These are phyloP conservation scores for Chionis minor DNA, from an alignment of 2,113 vertebrate species.

Conservation along the genomic window DNA sequence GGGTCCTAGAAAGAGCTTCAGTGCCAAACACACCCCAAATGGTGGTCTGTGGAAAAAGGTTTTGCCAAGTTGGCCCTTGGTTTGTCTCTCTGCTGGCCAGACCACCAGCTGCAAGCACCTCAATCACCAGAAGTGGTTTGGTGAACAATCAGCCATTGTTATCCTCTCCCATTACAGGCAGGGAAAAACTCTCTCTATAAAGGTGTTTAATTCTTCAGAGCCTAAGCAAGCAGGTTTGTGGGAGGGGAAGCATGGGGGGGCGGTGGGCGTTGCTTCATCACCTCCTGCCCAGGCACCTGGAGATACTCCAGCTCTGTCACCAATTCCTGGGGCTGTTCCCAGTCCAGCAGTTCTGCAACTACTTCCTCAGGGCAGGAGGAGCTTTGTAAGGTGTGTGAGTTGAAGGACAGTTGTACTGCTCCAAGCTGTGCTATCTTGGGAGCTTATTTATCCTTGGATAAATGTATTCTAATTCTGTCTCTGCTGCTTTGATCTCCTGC, in stretches of 20 bases:
- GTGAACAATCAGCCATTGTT: rapidly evolving
- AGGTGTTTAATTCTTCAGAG: not conserved
- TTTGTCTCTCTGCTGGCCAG: not conserved
- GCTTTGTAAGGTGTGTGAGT: not conserved
- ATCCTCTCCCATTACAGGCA: not conserved
- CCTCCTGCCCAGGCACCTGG: not conserved
- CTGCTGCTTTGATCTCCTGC: not conserved
- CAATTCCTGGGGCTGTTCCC: not conserved
- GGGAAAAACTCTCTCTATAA: not conserved
- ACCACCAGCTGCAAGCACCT: not conserved
- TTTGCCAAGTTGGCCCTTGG: rapidly evolving
- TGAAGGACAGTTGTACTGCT: not conserved
- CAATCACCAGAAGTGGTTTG: not conserved
- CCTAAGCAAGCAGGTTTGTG: not conserved
- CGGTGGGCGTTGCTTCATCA: not conserved
- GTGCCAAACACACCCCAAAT: not conserved
- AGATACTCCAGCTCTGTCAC: not conserved
- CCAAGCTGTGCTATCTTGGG: not conserved
- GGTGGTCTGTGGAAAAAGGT: not conserved
- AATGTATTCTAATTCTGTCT: not conserved
- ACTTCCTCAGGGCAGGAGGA: not conserved
- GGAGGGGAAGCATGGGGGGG: not conserved
- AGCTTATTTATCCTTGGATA: not conserved
- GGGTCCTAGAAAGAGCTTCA: not conserved
- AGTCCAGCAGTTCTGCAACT: not conserved